phyloP scores from a whole-genome alignment of 2,888 invertebrate genomes.

The Dermolepida albohirtum region DNA sequence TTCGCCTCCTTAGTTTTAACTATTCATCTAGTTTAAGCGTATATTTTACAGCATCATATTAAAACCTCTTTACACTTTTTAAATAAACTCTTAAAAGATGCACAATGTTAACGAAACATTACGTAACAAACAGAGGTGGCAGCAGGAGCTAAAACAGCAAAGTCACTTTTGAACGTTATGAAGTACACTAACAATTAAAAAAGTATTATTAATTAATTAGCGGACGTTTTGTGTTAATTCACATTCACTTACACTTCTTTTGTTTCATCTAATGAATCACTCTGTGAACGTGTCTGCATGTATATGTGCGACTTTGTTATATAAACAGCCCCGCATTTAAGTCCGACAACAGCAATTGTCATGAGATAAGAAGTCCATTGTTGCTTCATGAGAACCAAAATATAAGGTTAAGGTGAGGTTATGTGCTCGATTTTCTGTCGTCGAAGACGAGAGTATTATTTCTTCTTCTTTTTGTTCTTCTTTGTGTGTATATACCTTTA shows the following conservation, averaged over 20 bases:
- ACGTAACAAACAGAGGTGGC: too few species aligned
- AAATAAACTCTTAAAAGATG: too few species aligned
- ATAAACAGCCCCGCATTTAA: conserved; percentile 53
- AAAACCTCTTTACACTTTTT: too few species aligned
- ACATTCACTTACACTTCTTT: conserved; percentile 52
- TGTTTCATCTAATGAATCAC: conserved; percentile 50
- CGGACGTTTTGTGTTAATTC: conserved; percentile 11
- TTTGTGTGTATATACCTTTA: background rate
- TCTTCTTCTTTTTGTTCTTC: background rate
- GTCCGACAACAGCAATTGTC: conserved; percentile 41
- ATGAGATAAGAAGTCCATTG: conserved; percentile 57
- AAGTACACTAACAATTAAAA: background rate
- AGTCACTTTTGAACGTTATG: too few species aligned
- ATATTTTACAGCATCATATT: too few species aligned
- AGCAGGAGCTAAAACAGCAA: too few species aligned
- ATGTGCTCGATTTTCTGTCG: conserved; percentile 23
- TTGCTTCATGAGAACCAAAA: conserved; percentile 59
- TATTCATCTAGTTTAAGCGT: too few species aligned
- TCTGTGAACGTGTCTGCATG: background rate
- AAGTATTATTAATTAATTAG: conserved; percentile 13
- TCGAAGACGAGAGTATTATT: conserved; percentile 21
- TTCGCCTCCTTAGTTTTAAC: too few species aligned
- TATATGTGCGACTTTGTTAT: conserved; percentile 46
- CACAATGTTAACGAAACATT: too few species aligned
- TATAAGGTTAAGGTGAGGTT: conserved; percentile 62